Base-by-base conservation (phyloP, 1,140 invertebrate genomes). In the Drosophila simulans region DNA sequence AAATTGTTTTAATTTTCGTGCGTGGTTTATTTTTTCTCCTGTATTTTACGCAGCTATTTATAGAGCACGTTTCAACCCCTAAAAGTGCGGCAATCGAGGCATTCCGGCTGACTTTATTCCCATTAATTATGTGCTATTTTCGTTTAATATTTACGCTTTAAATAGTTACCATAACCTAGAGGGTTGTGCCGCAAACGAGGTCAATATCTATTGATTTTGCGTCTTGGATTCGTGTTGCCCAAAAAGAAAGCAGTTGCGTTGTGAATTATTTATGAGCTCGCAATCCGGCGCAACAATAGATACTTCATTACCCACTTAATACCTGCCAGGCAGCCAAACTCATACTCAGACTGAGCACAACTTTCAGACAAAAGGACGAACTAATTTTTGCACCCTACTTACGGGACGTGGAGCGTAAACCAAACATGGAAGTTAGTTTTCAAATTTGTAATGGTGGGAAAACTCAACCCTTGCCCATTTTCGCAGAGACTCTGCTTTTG, bases 81-180 rank as follows among this genome's bases (percentile, higher is more conserved):
- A 11, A 5, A 45, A 17, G n/a, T 12, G 22, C 62, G 25, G 31
- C 45, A 46, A 55, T 54, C 66, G 49, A 60, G 12, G 8, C 35
- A 37, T 37, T 51, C 39, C 70, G 69, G 59, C 59, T 75, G 75
- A n/a, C 52, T 63, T 39, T 70, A 51, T 77, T 77, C 75, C 64
- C 75, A 77, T 77, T 77, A 77, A 77, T 77, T 77, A 77, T 77
- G 35, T 77, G 56, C 64, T 77, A 77, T 77, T 77, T 77, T 45
- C 12, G 65, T 57, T 63, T 63, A 34, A 25, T 31, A 31, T 31
- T 10, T 31, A 34, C 37, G 37, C 37, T 48, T 70, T 51, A 64
- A 43, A 60, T 60, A 64, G 57, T 62, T 45, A 31, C 34, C 39
- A 31, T 48, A 15, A 51, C 3, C 13, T 11, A 25, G n/a, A 8